These are phyloP conservation scores for Protophormia terraenovae DNA, from an alignment of 2,888 invertebrate genomes.

Conservation along the genomic window DNA sequence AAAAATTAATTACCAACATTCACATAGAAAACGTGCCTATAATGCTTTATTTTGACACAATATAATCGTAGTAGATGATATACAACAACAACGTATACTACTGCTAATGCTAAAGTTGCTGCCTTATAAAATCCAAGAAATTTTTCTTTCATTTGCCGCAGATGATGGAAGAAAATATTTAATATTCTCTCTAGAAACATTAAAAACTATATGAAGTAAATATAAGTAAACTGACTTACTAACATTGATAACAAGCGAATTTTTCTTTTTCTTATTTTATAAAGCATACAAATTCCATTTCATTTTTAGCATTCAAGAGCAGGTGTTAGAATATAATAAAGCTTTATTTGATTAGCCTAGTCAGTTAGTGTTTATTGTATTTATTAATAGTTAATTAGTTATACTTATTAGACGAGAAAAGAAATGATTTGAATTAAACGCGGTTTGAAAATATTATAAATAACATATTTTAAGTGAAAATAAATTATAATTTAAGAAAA, in stretches of 20 bases:
- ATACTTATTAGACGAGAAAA: not conserved
- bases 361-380: slow-evolving; percentile 1
- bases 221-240: not conserved
- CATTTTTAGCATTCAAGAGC: slow-evolving; percentile 20
- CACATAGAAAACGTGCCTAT: slow-evolving; percentile 73
- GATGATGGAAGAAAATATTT: not conserved
- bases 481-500: too few relatives aligned
- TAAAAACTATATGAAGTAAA: slow-evolving; percentile 15
- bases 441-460: not conserved
- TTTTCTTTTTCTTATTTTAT: not conserved
- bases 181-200: slow-evolving; percentile 37
- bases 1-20: slow-evolving; percentile 77
- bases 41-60: slow-evolving; percentile 71
- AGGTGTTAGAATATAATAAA: slow-evolving; percentile 52
- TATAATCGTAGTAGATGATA: slow-evolving; percentile 48
- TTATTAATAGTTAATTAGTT: slow-evolving; percentile 32
- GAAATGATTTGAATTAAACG: not conserved
- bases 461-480: too few relatives aligned
- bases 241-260: not conserved
- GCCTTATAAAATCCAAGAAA: not conserved
- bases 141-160: not conserved
- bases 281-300: not conserved
- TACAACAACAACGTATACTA: not conserved
- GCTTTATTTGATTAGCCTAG: slow-evolving; percentile 18
- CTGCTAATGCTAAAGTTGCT: not conserved